Evolutionary conservation across 2,797 vertebrate genomes (phyloP), one percentile per base, ranked within the genome.

Genomic region (Microcaecilia unicolor): DNA sequence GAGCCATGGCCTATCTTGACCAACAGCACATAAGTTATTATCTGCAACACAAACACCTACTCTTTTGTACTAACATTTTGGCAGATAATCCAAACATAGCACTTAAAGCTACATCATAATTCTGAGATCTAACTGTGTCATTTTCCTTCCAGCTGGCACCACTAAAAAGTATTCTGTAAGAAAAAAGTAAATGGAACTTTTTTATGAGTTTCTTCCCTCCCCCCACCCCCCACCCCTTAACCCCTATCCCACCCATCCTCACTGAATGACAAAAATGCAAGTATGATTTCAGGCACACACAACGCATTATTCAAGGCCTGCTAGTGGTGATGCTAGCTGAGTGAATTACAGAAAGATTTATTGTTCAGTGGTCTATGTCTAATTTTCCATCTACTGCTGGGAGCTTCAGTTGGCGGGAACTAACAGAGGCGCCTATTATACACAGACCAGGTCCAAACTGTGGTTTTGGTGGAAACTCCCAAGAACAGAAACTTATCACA

Each of bases 11-110:
- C 77, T 82, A 67, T 67, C 70, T 72, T 67, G 80, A 81, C 81
- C 78, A 71, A 75, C 61, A 76, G 78, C 65, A 77, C 86, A 92
- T 94, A 91, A 84, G 87, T 95, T 90, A 93, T 87, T 88, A 86
- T 86, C 76, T 65, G 72, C 77, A 77, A 78, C 74, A 87, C 85
- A 89, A 87, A 90, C 87, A 87, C 84, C 85, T 89, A 85, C 81
- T 80, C 88, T 83, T 89, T 87, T 89, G 86, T 88, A 81, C 83
- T 84, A 80, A 87, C 82, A 85, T 83, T 84, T 81, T 90, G 89
- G 86, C 91, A 92, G 85, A 79, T 87, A 84, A 81, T 83, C 73
- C 81, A 88, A 91, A 94, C 85, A 87, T 80, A 87, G 83, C 88
- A 89, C 89, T 92, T 90, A 87, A 74, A 77, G 65, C 81, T 79